Evolutionary conservation across 2,113 vertebrate genomes (phyloP).

Genomic region (Cyanoliseus patagonus): DNA sequence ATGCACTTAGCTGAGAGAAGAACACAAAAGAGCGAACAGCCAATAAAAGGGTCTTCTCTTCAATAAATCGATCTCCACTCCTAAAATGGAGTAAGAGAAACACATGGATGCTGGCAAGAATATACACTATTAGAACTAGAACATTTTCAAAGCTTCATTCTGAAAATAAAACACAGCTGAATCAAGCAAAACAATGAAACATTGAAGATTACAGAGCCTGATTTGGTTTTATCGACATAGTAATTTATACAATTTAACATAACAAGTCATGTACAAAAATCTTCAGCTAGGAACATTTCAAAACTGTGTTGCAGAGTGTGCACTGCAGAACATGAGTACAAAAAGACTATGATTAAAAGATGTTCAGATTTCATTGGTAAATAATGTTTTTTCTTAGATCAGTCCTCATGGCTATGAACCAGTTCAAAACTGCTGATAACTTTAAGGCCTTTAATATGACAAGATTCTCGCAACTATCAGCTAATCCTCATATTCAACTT

Average conservation of each 20-base stretch:
- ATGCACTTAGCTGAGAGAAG: slow-evolving; percentile 98
- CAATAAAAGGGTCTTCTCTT: slow-evolving; percentile 94
- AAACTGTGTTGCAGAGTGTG: neutral
- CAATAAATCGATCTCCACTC: slow-evolving; percentile 92
- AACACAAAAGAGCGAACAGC: slow-evolving; percentile 97
- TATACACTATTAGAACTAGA: neutral
- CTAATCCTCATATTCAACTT: slow-evolving; percentile 59
- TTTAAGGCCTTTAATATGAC: neutral
- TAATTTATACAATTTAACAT: neutral
- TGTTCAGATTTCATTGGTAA: neutral
- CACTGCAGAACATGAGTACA: neutral
- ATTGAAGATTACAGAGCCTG: neutral
- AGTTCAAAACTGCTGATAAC: neutral
- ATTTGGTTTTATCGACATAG: neutral
- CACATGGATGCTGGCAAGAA: neutral
- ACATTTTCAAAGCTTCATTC: neutral
- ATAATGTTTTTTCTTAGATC: neutral
- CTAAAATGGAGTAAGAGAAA: slow-evolving; percentile 68
- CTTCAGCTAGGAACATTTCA: neutral
- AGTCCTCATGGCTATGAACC: neutral
- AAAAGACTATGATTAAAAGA: neutral
- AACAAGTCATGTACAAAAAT: neutral
- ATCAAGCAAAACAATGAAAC: neutral
- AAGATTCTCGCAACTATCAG: neutral
- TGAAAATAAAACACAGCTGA: neutral